A percentile compares a stretch with the other conserved stretches of the same genome.
phyloP scores from a whole-genome alignment of 2,113 vertebrate species.

The Vulpes vulpes region DNA sequence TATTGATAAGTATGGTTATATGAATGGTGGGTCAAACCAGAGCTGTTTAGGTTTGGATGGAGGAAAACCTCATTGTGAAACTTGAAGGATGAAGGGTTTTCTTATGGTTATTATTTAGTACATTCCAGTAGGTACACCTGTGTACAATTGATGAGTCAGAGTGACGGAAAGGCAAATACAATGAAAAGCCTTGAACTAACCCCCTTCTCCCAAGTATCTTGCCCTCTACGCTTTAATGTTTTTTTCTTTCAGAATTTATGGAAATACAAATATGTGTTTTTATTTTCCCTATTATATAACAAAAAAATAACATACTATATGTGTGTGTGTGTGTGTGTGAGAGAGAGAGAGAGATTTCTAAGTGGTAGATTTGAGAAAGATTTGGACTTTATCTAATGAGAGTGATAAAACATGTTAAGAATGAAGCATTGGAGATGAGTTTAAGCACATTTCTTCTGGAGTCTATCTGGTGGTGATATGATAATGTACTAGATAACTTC shows the following conservation, averaged over 20 bases:
- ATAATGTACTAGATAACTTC: slow-evolving; percentile 36
- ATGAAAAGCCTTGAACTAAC: slow-evolving; percentile 32
- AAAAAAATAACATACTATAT: neutral
- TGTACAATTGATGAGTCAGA: slow-evolving; percentile 14
- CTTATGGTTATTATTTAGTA: slow-evolving; percentile 48
- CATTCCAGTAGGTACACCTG: neutral
- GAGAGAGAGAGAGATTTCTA: slow-evolving; percentile 16
- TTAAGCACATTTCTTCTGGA: slow-evolving; percentile 36
- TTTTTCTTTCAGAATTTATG: slow-evolving; percentile 29
- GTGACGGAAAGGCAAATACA: slow-evolving; percentile 27
- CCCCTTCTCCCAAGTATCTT: neutral
- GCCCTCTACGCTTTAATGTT: neutral
- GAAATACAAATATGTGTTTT: slow-evolving; percentile 24
- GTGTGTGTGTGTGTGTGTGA: neutral
- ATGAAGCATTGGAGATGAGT: slow-evolving; percentile 33
- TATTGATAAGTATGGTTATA: slow-evolving; percentile 26
- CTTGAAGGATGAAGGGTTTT: slow-evolving; percentile 8
- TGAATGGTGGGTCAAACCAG: slow-evolving; percentile 36
- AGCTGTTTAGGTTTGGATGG: slow-evolving; percentile 21
- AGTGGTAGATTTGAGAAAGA: slow-evolving; percentile 43
- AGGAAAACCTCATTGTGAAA: slow-evolving; percentile 67
- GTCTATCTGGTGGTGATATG: neutral
- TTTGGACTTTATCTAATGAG: slow-evolving; percentile 33
- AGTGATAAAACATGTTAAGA: slow-evolving; percentile 36
- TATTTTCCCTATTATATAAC: slow-evolving; percentile 17